phyloP scores from a whole-genome alignment of 2,113 vertebrate genomes.

The Platysteira castanea region DNA sequence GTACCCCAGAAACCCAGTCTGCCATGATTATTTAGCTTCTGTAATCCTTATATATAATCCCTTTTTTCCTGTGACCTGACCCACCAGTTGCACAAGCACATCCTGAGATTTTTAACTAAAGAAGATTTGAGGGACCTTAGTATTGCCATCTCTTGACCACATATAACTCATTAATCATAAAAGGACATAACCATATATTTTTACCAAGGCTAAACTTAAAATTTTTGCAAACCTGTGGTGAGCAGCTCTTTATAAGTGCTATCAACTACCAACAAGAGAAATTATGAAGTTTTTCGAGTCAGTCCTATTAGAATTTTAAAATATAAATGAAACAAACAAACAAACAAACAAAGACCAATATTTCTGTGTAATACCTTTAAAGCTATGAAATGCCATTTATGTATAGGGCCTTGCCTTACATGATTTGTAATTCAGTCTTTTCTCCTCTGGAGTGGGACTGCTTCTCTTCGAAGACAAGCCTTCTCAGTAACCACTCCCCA shows the following conservation, averaged over 20 bases:
- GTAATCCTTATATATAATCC: neutral
- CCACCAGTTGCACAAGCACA: neutral
- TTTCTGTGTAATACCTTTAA: neutral
- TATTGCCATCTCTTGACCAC: neutral
- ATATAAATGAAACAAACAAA: neutral
- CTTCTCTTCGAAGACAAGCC: neutral
- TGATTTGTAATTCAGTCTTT: neutral
- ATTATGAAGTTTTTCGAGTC: neutral
- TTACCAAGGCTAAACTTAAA: neutral
- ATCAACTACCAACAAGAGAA: neutral
- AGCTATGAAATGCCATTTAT: neutral
- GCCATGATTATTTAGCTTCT: neutral
- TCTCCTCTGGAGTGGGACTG: neutral
- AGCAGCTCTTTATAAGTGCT: neutral
- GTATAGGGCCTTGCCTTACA: accelerated
- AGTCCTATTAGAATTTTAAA: neutral
- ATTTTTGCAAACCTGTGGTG: neutral
- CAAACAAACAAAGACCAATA: neutral
- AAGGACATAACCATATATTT: neutral
- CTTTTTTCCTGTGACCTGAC: neutral
- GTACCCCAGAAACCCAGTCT: neutral
- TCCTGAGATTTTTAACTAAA: neutral
- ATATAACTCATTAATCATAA: neutral
- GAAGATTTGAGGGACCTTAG: neutral
- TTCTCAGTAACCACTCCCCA: neutral